Base-by-base conservation (phyloP, 2,113 vertebrate species). In the Pseudorectes ferrugineus region DNA sequence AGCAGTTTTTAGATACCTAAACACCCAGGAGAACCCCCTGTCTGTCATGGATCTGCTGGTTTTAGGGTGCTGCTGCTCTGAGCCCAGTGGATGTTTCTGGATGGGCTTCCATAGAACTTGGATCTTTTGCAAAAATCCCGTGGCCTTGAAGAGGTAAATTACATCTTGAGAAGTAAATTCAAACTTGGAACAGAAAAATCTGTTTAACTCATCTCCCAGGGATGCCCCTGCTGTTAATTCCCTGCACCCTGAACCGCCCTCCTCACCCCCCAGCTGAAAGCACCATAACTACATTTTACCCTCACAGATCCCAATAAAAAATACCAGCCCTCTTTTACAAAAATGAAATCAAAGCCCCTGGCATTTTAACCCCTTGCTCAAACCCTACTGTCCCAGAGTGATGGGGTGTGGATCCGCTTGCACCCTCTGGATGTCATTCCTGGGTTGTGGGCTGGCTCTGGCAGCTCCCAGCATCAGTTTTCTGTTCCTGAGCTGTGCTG, bases 161-260 rank as follows among this genome's bases (percentile, higher is more conserved):
- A 36, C 1, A 3, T 6, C 51, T 35, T 63, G 19, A 78, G 33
- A 72, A 58, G 4, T 6, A 51, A 84, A 77, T 68, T 26, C 31
- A 58, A 35, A 79, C 48, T 48, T 5, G 3, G 25, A 52, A 80
- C 6, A 40, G 49, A 40, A 46, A 7, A 21, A 5, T 21, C 36
- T 62, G 29, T 24, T 6, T 10, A 48, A 42, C 43, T 82, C 23
- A 22, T 49, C 51, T 35, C 26, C 24, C 35, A 55, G 2, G 1
- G 36, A 49, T 18, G 51, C 3, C 12, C 1, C 1, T 11, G 18
- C 7, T 72, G 24, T 19, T 68, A 29, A 35, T 21, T 12, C 35
- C 45, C 16, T 0, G 0, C 24, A 12, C 38, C 43, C 61, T 21
- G 38, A 54, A 23, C 33, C 0, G 0, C 35, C 28, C 25, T 67